Conservation (phyloP, 2,888 invertebrate species). For the Cosmia pyralina region DNA sequence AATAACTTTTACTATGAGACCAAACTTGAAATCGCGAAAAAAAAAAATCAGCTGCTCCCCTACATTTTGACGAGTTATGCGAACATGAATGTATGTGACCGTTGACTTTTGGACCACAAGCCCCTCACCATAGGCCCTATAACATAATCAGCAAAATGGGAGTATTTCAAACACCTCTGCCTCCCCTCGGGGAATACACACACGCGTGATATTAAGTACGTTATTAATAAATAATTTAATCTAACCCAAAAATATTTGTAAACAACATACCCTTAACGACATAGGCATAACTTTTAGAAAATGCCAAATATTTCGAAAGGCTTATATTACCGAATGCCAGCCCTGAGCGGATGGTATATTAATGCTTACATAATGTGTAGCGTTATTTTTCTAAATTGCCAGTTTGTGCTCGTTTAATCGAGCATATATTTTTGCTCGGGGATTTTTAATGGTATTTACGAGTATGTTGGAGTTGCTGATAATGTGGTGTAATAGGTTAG, state of each 20-base stretch:
- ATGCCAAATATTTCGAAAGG: slow-evolving; percentile 54
- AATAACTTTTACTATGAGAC: no score
- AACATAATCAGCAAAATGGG: not conserved
- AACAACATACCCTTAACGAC: slow-evolving; percentile 32
- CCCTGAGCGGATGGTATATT: slow-evolving; percentile 39
- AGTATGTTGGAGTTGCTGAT: slow-evolving; percentile 3
- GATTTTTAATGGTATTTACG: slow-evolving; percentile 33
- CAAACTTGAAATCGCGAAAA: no score
- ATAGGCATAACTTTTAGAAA: slow-evolving; percentile 55
- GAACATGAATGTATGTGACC: no score
- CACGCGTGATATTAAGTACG: not conserved
- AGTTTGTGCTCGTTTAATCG: slow-evolving; percentile 46
- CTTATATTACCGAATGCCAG: slow-evolving; percentile 49
- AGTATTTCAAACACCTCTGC: not conserved
- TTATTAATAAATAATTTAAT: slow-evolving; percentile 50
- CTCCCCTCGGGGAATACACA: not conserved
- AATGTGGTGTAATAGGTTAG: slow-evolving; percentile 3
- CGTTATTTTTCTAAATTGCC: slow-evolving; percentile 60
- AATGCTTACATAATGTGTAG: slow-evolving; percentile 36
- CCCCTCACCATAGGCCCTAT: no score
- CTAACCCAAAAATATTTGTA: slow-evolving; percentile 44
- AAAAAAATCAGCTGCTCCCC: no score
- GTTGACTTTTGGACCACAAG: no score
- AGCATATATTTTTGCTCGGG: slow-evolving; percentile 28
- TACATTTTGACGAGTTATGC: no score